Evolutionary conservation across 23 tunicate species (phyloP), one percentile per base, ranked within the genome.

Genomic region (Botrylloides violaceus): DNA sequence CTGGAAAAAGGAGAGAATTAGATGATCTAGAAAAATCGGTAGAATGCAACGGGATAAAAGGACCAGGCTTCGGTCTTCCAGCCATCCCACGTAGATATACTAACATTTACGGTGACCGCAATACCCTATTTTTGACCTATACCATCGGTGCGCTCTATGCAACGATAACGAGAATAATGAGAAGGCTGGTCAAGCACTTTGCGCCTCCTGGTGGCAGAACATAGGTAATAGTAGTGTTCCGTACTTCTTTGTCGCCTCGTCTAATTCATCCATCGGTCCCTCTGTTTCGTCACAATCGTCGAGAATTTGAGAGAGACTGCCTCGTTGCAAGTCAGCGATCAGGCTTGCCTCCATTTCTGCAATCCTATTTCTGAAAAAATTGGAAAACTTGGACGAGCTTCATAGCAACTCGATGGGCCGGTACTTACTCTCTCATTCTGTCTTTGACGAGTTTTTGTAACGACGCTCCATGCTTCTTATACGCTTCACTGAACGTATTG

Each of bases 391-490:
- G n/a, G n/a, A n/a, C n/a, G n/a, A n/a, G n/a, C n/a, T n/a, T n/a
- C n/a, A n/a, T n/a, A n/a, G n/a, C n/a, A n/a, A n/a, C n/a, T n/a
- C n/a, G n/a, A n/a, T n/a, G n/a, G n/a, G n/a, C n/a, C n/a, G n/a
- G n/a, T 15, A 36, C 74, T 37, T 37, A 68, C 74, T 68, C 74
- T 43, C 37, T 68, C 57, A 32, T 68, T 1, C 37, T 68, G 32
- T 68, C 29, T 37, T 43, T 39, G 6, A 68, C 74, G 28, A 68
- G 74, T 1, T 43, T 68, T 37, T 39, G 22, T 30, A 68, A 37
- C 58, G 74, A 68, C 37, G 58, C 56, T 68, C 58, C 58, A 22
- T 68, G 74, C 19, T 36, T 35, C 37, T 68, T 68, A 43, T 68
- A 68, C 0, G 49, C 26, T 43, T 29, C 2, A 19, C 22, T 23